Base-by-base conservation (phyloP, 2,888 invertebrate species). In the Lasioglossum malachurum region DNA sequence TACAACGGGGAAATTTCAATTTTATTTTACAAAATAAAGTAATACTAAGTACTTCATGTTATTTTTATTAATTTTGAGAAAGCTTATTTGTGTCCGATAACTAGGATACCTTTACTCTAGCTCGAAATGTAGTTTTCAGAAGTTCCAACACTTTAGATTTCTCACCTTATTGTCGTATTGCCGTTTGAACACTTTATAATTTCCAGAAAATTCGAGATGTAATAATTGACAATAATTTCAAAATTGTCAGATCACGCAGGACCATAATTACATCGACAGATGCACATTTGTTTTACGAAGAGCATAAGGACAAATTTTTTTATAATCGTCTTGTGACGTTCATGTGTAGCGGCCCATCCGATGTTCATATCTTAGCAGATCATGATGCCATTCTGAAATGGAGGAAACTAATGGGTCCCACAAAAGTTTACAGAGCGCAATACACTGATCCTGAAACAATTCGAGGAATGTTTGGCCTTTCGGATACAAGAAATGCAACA, bases 401-500 rank as follows among this genome's bases (percentile, higher is more conserved):
- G 99, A 96, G 99, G 88, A 94, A 95, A 78, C 95, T 99, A 75
- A 97, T 99, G 96, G 99, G 99, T 0, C 99, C 99, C 1, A 99
- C 99, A 0, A 98, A 98, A 96, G 98, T 98, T 0, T 98, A 96
- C 93, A 97, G 97, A 94, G 97, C 98, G 0, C 97, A 98, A 85
- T 98, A 97, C 93, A 96, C 97, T 82, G 96, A 97, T 80, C 99
- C 99, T 0, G 95, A 97, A 79, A 97, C 97, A 78, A 97, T 99
- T 87, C 96, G 99, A 91, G 98, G 98, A 2, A 96, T 96, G 93
- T 98, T 97, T 96, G 99, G 99, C 0, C 96, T 99, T 31, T 98
- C 99, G 0, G 99, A 99, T 94, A 99, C 99, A 0, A 97, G 99
- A 92, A 99, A 99, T 96, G 98, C 98, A 2, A 97, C 98, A 16